Percentiles rank a stretch among this genome's conserved stretches.
phyloP scores from a whole-genome alignment of 2,797 vertebrate species.

The Aselliscus stoliczkanus region DNA sequence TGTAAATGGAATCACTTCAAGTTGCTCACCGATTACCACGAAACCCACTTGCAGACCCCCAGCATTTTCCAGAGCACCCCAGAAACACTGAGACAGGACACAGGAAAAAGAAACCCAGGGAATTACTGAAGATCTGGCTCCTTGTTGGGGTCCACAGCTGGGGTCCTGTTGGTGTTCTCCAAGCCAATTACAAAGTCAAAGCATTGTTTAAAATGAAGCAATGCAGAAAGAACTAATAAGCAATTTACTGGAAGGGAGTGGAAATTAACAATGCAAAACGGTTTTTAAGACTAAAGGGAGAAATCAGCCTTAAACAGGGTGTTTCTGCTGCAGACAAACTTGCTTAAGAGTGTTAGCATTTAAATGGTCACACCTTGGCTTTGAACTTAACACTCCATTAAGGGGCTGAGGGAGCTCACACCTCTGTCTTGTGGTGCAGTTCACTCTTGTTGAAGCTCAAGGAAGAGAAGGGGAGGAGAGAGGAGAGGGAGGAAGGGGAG shows the following conservation, averaged over 20 bases:
- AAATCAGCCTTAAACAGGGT: background rate
- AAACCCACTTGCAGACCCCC: background rate
- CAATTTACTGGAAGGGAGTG: background rate
- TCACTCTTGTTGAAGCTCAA: background rate
- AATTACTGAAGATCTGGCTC: background rate
- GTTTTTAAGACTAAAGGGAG: background rate
- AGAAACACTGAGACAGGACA: background rate
- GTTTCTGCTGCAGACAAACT: slow-evolving; percentile 29
- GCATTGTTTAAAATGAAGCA: background rate
- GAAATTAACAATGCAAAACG: slow-evolving; percentile 59
- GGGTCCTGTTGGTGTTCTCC: background rate
- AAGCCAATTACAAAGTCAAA: background rate
- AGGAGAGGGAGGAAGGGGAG: background rate
- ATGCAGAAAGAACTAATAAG: background rate
- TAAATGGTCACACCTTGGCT: slow-evolving; percentile 59
- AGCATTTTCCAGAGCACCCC: background rate
- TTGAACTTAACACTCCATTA: slow-evolving; percentile 70
- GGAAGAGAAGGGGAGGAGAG: background rate
- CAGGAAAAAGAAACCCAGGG: background rate
- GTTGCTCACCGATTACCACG: background rate
- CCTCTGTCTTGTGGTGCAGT: slow-evolving; percentile 29
- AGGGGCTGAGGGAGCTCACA: slow-evolving; percentile 54
- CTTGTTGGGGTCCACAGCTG: background rate
- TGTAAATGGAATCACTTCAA: background rate
- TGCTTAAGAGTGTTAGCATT: slow-evolving; percentile 57